These are phyloP conservation scores for Murina feae DNA, from an alignment of 2,113 vertebrate species.

Conservation along the genomic window DNA sequence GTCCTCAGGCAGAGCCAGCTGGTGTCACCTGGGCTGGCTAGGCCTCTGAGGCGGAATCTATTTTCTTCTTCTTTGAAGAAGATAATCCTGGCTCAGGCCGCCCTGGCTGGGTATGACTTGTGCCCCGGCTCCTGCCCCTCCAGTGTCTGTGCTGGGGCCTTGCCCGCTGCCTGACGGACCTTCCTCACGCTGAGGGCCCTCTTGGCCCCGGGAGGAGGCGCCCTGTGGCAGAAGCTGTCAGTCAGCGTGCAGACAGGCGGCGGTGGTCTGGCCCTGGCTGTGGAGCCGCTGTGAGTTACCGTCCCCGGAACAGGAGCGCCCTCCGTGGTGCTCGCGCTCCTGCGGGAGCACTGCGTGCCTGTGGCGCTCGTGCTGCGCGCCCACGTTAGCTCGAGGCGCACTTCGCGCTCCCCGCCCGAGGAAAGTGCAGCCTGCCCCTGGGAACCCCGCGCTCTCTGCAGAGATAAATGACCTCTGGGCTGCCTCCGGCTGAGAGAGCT, in stretches of 20 bases:
- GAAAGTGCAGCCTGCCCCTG: accelerated
- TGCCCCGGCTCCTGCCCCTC: not conserved
- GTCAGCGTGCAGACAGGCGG: not conserved
- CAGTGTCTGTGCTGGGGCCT: accelerated
- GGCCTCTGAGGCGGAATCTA: no score
- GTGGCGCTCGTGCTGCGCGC: accelerated
- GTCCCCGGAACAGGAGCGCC: accelerated
- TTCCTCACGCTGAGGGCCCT: no score
- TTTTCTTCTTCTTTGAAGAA: not conserved
- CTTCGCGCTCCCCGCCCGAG: not conserved
- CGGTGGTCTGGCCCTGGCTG: not conserved
- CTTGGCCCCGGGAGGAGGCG: accelerated
- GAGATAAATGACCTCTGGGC: not conserved
- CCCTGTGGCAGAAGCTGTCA: accelerated
- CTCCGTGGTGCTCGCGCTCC: accelerated
- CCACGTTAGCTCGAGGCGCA: accelerated
- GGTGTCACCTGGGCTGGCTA: accelerated
- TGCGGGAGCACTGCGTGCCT: accelerated
- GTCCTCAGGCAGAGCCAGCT: not conserved
- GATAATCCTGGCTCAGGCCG: not conserved
- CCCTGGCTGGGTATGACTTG: not conserved
- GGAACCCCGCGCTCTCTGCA: not conserved
- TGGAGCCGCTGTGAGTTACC: accelerated
- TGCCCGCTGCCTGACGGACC: not conserved
- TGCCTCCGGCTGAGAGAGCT: not conserved